phyloP scores from a whole-genome alignment of 1,140 invertebrate species.

The Drosophila baimaii region DNA sequence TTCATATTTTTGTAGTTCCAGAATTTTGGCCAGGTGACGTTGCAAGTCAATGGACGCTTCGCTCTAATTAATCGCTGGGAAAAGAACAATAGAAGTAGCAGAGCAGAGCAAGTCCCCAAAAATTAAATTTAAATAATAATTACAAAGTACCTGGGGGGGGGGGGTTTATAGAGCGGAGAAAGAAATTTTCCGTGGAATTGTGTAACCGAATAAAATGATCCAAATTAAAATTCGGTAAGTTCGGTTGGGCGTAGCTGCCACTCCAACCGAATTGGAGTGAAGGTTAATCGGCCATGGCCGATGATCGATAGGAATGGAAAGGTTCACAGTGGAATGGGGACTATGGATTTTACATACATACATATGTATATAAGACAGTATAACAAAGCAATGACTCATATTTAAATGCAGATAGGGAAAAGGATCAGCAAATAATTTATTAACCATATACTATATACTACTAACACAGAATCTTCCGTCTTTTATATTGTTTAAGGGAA shows the following conservation, averaged over 20 bases:
- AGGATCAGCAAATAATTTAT: background rate
- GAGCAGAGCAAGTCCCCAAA: slow-evolving; percentile 22
- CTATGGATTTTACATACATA: background rate
- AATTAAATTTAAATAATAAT: slow-evolving; percentile 30
- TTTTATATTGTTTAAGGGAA: background rate
- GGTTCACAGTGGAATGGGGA: slow-evolving; percentile 11
- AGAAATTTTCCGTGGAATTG: slow-evolving; percentile 28
- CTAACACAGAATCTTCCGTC: background rate
- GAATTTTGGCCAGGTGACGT: background rate
- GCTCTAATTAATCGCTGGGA: slow-evolving; percentile 52
- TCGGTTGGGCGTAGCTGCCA: slow-evolving; percentile 14
- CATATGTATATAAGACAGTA: background rate
- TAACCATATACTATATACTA: too few species aligned
- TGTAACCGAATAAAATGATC: slow-evolving; percentile 14
- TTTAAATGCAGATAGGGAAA: too few species aligned
- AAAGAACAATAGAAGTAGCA: slow-evolving; percentile 51
- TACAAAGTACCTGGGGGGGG: background rate
- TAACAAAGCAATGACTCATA: background rate
- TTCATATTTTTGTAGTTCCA: background rate
- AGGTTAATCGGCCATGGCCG: slow-evolving; percentile 47
- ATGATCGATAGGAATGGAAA: slow-evolving; percentile 49
- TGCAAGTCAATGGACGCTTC: slow-evolving; percentile 34
- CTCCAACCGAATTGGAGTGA: slow-evolving; percentile 29
- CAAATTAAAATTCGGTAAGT: slow-evolving; percentile 18
- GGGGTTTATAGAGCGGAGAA: slow-evolving; percentile 43